These are phyloP conservation scores for Microcebus ravelobensis DNA, from an alignment of 2,113 vertebrate species.

Conservation along the genomic window DNA sequence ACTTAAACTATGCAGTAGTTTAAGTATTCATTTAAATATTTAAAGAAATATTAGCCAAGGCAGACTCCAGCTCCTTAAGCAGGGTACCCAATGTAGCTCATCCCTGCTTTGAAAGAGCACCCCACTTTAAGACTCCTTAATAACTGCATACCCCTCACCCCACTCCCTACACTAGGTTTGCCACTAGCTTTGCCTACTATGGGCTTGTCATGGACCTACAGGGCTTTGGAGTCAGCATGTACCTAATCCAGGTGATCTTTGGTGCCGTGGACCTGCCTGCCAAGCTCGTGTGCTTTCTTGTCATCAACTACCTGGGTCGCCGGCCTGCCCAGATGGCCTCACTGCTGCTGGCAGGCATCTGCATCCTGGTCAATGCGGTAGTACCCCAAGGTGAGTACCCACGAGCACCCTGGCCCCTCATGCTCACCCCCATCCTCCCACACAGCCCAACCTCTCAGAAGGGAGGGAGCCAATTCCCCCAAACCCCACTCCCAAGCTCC, in stretches of 20 bases:
- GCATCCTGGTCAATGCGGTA: slow-evolving; percentile 91
- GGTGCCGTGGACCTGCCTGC: slow-evolving; percentile 92
- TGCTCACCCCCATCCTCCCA: not conserved
- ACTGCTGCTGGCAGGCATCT: slow-evolving; percentile 85
- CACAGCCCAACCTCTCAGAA: not conserved
- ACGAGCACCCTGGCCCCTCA: not conserved
- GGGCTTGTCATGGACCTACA: slow-evolving; percentile 96
- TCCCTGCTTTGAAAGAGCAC: not conserved
- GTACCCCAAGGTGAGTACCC: slow-evolving; percentile 88
- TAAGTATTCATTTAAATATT: not conserved
- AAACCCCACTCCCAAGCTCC: not conserved
- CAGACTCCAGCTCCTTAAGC: not conserved
- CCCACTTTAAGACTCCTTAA: rapidly evolving
- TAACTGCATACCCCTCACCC: not conserved
- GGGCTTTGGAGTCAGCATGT: slow-evolving; percentile 94
- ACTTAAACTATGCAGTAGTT: not conserved
- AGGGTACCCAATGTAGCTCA: not conserved
- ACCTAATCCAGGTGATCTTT: slow-evolving; percentile 94
- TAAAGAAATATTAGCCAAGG: not conserved
- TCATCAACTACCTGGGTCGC: slow-evolving; percentile 90
- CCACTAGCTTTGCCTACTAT: slow-evolving; percentile 95
- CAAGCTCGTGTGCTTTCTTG: slow-evolving; percentile 88
- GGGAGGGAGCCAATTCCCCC: not conserved
- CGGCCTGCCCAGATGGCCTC: slow-evolving; percentile 86
- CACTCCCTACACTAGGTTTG: slow-evolving; percentile 83